These are phyloP conservation scores for Cariama cristata DNA, from an alignment of 2,113 vertebrate species.

Conservation along the genomic window DNA sequence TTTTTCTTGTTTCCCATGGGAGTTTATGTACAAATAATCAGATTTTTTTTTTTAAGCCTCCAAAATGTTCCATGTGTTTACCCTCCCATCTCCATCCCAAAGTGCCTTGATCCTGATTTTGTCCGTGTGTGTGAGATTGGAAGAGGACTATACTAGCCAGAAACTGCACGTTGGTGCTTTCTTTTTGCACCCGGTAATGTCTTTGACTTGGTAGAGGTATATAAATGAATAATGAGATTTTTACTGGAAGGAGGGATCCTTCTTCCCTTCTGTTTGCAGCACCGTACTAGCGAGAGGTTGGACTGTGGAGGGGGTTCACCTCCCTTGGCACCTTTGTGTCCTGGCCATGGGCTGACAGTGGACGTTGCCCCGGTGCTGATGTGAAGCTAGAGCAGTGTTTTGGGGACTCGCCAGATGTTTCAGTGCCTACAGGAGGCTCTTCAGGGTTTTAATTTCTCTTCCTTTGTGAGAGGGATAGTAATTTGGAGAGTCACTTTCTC, in stretches of 20 bases:
- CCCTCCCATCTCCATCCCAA: neutral
- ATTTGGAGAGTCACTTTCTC: neutral
- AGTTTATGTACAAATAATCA: neutral
- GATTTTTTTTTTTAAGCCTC: neutral
- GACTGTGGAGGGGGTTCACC: neutral
- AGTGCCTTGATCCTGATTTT: neutral
- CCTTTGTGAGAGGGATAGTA: rapidly evolving
- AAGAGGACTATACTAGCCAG: neutral
- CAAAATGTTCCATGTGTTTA: neutral
- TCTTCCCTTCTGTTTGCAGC: neutral
- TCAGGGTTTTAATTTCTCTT: neutral
- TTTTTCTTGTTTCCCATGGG: neutral
- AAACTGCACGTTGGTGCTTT: neutral
- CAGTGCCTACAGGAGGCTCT: neutral
- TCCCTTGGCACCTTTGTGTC: neutral
- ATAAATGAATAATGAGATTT: rapidly evolving
- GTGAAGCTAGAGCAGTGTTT: neutral
- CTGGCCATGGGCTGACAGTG: neutral
- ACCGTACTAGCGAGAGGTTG: rapidly evolving
- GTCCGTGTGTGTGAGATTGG: neutral
- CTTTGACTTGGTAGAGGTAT: neutral
- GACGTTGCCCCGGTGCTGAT: rapidly evolving
- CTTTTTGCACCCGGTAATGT: neutral
- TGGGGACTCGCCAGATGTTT: rapidly evolving
- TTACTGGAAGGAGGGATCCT: neutral